Evolutionary conservation across 1,140 invertebrate genomes (phyloP), one percentile per base, ranked within the genome.

Genomic region (Periplaneta americana): DNA sequence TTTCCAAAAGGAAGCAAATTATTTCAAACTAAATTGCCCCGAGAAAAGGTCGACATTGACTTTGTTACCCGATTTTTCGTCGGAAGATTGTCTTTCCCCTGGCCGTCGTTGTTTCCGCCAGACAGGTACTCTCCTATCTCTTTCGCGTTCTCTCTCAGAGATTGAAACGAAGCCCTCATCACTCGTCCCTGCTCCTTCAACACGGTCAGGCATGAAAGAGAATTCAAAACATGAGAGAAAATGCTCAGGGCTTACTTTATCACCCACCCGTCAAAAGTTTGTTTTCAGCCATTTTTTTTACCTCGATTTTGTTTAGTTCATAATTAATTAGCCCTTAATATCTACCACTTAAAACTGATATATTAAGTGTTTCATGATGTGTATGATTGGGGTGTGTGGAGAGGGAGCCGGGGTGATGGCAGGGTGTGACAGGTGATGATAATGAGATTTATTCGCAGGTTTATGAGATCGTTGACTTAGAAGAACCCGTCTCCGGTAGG

Each of bases 401-500:
- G 31, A 32, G 75, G 75, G 8, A 22, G 48, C 11, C 6, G 48
- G 28, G 6, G 10, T 0, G n/a, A n/a, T 18, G 75, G 9, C 22
- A 57, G 36, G n/a, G 28, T 15, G 35, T 31, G 66, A 3, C 74
- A n/a, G 37, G 33, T 34, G 80, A 75, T 80, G 22, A 81, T 22
- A 22, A 28, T 28, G 35, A 33, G n/a, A 81, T 28, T n/a, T 18
- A 32, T 28, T 33, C 15, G 75, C n/a, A 37, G 74, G 39, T n/a
- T 75, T 75, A 34, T 81, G 82, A 78, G 76, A 78, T 81, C 80
- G 85, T 84, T 89, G 88, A 89, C 89, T 92, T 94, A 96, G 90
- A 95, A 95, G 91, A 96, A 96, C 87, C 96, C 96, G 87, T 97
- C 96, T 86, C 96, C 96, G 85, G 96, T 96, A 32, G 96, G 96